A percentile compares a stretch with the other conserved stretches of the same genome.
phyloP scores from a whole-genome alignment of 1,140 invertebrate genomes.

The Fopius arisanus region DNA sequence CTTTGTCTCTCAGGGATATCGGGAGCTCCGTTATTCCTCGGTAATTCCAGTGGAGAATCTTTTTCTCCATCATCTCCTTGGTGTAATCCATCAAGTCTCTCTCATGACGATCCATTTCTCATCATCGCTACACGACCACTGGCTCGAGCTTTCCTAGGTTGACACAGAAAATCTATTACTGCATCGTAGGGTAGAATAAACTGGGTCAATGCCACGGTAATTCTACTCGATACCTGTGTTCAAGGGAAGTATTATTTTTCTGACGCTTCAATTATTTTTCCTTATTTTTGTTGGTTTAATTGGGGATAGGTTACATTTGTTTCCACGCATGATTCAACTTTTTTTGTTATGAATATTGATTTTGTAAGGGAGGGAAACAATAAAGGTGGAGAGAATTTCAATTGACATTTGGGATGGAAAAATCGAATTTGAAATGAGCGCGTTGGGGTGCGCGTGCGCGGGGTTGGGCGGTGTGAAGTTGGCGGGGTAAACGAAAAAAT shows the following conservation, averaged over 20 bases:
- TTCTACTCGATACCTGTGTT: background rate
- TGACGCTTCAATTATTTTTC: background rate
- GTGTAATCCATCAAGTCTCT: slow-evolving; percentile 44
- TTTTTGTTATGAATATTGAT: no score
- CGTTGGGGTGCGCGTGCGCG: background rate
- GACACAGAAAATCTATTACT: background rate
- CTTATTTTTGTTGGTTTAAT: no score
- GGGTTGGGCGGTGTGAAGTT: no score
- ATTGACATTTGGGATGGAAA: background rate
- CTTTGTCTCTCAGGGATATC: slow-evolving; percentile 41
- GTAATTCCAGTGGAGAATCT: slow-evolving; percentile 56
- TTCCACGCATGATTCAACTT: no score
- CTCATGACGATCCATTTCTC: slow-evolving; percentile 4
- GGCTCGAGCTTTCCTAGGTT: background rate
- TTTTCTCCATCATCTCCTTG: slow-evolving; percentile 48
- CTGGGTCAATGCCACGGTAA: slow-evolving; percentile 6
- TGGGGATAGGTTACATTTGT: no score
- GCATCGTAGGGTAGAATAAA: background rate
- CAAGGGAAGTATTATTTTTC: background rate
- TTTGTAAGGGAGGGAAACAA: no score
- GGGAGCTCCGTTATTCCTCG: slow-evolving; percentile 47
- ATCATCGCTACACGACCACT: background rate
- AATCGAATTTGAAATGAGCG: background rate
- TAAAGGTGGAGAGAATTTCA: no score
- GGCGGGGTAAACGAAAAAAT: no score